Evolutionary conservation across 2,797 vertebrate species (phyloP), one percentile per base, ranked within the genome.

Genomic region (Decapterus maruadsi): DNA sequence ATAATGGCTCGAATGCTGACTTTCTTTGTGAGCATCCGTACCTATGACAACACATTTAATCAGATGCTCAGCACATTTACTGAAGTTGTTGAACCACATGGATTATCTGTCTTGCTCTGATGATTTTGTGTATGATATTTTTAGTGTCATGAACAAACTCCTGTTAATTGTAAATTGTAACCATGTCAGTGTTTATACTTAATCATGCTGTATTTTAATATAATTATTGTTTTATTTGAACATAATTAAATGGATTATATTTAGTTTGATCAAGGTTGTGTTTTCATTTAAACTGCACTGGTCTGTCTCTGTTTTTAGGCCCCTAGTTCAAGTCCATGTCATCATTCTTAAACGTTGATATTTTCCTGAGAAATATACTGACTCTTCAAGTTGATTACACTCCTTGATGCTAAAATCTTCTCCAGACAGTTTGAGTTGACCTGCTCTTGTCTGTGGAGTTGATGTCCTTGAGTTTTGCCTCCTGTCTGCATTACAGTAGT

Each of bases 171-270:
- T 81, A 68, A 6, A 43, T 79, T 81, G 7, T 66, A 70, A 71
- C 68, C 68, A 59, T 72, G 29, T 7, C 67, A 80, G 71, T 89
- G 77, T 90, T 87, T 64, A 22, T 82, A 69, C 76, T 36, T 74
- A 70, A 82, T 81, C 54, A 53, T 51, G 2, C 7, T 84, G 69
- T 85, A 69, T 87, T 88, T 86, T 76, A 82, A 77, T 4, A 29
- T 34, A 22, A 77, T 76, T 65, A 40, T 54, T 3, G n/a, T 72
- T 69, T 60, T 43, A 68, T 72, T 40, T 4, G 20, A 38, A 74
- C 17, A 43, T 61, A 58, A 89, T 82, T 81, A 90, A 91, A 89
- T 72, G 1, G 43, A 48, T 55, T 75, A 1, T 80, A 63, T 83
- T 76, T 77, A 63, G 34, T 63, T 53, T 62, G 9, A 26, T 34